Evolutionary conservation across 1,140 invertebrate genomes (phyloP), one percentile per base, ranked within the genome.

Genomic region (Trachymyrmex septentrionalis): DNA sequence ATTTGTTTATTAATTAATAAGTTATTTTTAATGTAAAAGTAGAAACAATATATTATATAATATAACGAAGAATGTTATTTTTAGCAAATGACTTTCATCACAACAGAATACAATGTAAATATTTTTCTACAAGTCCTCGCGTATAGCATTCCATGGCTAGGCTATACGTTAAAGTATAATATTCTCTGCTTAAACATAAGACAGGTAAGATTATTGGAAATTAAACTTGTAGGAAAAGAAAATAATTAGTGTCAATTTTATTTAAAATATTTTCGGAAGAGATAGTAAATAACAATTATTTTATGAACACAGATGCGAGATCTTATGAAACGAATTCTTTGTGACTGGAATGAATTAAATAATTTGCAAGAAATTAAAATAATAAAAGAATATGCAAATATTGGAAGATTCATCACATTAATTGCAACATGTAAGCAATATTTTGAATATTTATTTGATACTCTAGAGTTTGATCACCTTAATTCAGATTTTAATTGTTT

Each of bases 81-180:
- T 85, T 61, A 85, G 82, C 19, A 77, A 14, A 77, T n/a, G 24
- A 24, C 27, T 53, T 77, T 85, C 12, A 24, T 85, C 21, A 85
- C 82, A 19, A n/a, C n/a, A n/a, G 48, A 75, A 0, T 85, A 53
- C 30, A 55, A 2, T 21, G 0, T 27, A 61, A 30, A 77, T 55
- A n/a, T 85, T 53, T 27, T 85, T 44, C 27, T 85, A 30, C 59
- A 64, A 3, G 1, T 85, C 5, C 50, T 85, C n/a, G 30, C 82
- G 12, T 63, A 53, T 5, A 27, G 14, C 9, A 2, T 77, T 0
- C 61, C 73, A 19, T 76, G 71, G 82, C 2, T 85, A 16, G 14
- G 1, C 10, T 77, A 67, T 14, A 53, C 44, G 2, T 53, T 77
- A 21, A 85, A 85, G 16, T 85, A 85, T 64, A 77, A 44, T 21